A percentile compares a stretch with the other conserved stretches of the same genome.
Evolutionary conservation across 92 coral and sea anemone species (phyloP).

Genomic region (Actinostola sp.): DNA sequence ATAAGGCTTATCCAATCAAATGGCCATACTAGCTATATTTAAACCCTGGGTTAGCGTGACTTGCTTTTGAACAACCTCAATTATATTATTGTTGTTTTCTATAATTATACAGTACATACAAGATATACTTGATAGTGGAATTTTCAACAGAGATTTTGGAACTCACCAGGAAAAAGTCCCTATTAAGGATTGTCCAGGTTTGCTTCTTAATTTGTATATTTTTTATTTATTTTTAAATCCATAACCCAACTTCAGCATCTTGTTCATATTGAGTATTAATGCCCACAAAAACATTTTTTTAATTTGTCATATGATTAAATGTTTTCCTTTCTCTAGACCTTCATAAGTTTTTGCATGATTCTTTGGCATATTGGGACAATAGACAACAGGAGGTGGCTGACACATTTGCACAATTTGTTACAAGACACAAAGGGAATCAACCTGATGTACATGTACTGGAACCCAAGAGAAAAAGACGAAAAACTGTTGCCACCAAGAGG

Average conservation of each 20-base stretch:
- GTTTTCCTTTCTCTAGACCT: background rate
- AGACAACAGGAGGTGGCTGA: constrained; percentile 9
- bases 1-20: too few species aligned
- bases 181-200: constrained; percentile 5
- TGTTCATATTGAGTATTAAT: too few species aligned
- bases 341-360: background rate
- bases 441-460: too few species aligned
- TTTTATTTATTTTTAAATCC: too few species aligned
- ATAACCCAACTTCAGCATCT: too few species aligned
- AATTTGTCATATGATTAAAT: too few species aligned
- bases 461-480: constrained; percentile 5
- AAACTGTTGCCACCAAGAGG: background rate
- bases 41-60: too few species aligned
- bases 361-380: background rate
- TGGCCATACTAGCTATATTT: too few species aligned
- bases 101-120: background rate
- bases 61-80: too few species aligned
- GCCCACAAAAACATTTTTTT: too few species aligned
- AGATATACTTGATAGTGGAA: constrained; percentile 6
- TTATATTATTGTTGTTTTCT: background rate
- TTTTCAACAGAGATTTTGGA: constrained; percentile 1
- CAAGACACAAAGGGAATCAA: too few species aligned
- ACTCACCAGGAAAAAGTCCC: background rate
- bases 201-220: too few species aligned
- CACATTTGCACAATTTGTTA: background rate